Conservation (phyloP, 2,113 vertebrate species). For the Zosterops borbonicus region DNA sequence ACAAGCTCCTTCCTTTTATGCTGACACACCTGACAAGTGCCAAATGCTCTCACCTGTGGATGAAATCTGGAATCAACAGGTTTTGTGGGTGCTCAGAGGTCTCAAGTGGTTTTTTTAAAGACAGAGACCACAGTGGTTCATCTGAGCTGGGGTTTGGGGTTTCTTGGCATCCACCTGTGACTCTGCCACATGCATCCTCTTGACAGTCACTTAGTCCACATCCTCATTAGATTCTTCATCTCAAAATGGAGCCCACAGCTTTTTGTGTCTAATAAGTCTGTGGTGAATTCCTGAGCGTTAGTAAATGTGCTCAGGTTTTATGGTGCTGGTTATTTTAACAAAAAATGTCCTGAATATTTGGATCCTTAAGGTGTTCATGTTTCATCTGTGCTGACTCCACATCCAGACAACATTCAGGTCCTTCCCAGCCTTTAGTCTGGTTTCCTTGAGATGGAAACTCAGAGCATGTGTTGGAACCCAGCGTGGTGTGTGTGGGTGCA, state of each 20-base stretch:
- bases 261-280: neutral
- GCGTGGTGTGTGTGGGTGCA: neutral
- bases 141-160: neutral
- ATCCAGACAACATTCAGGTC: neutral
- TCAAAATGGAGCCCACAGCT: neutral
- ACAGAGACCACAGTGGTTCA: neutral
- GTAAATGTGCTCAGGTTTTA: neutral
- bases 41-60: neutral
- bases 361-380: neutral
- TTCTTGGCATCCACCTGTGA: neutral
- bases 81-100: neutral
- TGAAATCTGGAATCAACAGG: neutral
- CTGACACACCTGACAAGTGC: slow-evolving; percentile 8
- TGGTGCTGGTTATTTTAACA: neutral
- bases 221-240: neutral
- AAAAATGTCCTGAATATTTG: neutral
- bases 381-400: neutral
- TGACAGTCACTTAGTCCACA: neutral
- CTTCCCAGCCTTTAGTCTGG: neutral
- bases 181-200: neutral
- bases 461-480: neutral
- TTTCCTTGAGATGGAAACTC: neutral
- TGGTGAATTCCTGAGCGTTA: neutral
- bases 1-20: neutral
- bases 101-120: neutral